Evolutionary conservation across 2,888 invertebrate species (phyloP).

Genomic region (Lasioglossum pauxillum): DNA sequence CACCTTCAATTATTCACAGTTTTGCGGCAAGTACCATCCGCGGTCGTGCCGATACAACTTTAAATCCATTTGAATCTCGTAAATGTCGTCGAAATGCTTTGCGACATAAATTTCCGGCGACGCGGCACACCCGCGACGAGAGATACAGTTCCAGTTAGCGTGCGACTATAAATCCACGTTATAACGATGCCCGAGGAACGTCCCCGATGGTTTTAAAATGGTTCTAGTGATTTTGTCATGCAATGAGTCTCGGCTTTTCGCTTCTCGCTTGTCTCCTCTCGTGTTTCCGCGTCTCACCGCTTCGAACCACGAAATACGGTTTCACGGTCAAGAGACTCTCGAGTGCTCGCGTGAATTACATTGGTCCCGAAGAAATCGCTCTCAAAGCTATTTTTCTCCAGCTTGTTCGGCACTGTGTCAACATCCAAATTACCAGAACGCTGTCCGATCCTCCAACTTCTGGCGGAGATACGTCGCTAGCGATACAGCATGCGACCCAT

Average conservation of each 20-base stretch:
- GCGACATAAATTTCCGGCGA: conserved; percentile 59
- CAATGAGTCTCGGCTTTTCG: not conserved
- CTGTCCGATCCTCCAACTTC: conserved; percentile 49
- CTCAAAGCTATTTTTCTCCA: conserved; percentile 30
- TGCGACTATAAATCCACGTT: conserved; percentile 53
- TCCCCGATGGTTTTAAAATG: conserved; percentile 52
- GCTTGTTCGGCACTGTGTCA: not conserved
- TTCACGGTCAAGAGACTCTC: not conserved
- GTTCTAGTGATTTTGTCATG: conserved; percentile 25
- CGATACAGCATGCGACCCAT: not conserved
- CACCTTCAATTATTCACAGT: conserved; percentile 36
- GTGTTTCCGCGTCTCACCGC: not conserved
- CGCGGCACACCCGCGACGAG: conserved; percentile 27
- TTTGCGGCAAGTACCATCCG: not conserved
- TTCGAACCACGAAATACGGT: not conserved
- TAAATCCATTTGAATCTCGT: conserved; percentile 67
- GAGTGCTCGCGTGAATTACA: conserved; percentile 21
- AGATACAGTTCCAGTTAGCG: conserved; percentile 48
- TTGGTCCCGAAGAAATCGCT: conserved; percentile 31
- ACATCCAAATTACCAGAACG: not conserved
- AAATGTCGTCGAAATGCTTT: conserved; percentile 61
- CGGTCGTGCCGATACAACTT: conserved; percentile 34
- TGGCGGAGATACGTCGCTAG: conserved; percentile 19
- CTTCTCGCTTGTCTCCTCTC: not conserved
- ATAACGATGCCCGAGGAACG: conserved; percentile 43